Evolutionary conservation across 2,113 vertebrate species (phyloP), one percentile per base, ranked within the genome.

Genomic region (Gambusia affinis): DNA sequence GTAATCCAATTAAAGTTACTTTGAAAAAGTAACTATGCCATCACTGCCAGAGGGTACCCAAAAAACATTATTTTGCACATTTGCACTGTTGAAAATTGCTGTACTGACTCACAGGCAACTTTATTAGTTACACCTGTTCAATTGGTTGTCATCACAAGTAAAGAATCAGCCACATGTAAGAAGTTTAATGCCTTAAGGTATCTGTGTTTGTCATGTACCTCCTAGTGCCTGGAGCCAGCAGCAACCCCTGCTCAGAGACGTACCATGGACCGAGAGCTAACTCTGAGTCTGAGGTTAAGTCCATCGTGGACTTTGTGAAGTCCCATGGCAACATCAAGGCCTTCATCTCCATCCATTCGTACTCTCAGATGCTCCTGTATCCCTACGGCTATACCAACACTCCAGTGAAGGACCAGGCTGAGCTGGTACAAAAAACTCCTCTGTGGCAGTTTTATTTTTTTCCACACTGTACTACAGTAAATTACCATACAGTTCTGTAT

Each of bases 281-380:
- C 87, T 99, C 97, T 0, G 98, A 99, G 84, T 78, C 93, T 0
- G 98, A 99, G 87, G 96, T 99, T 87, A 96, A 94, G 88, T 90
- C 97, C 88, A 97, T 99, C 0, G 97, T 99, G 80, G 95, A 99
- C 90, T 99, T 98, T 22, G 96, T 98, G 77, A 94, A 81, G 70
- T 79, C 15, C 39, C 97, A 98, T 0, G 92, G 95, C 22, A 97
- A 98, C 78, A 85, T 99, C 91, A 97, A 98, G 89, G 93, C 95
- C 72, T 99, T 98, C 63, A 0, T 98, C 76, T 97, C 97, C 92
- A 97, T 99, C 93, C 98, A 99, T 57, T 93, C 96, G 85, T 99
- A 98, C 75, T 98, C 97, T 51, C 97, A 99, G 91, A 95, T 99
- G 88, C 95, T 99, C 30, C 73, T 99, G 78, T 99, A 97, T 15